A percentile compares a stretch with the other conserved stretches of the same genome.
Conservation (phyloP, 2,797 vertebrate genomes). For the Neomorphus geoffroyi region DNA sequence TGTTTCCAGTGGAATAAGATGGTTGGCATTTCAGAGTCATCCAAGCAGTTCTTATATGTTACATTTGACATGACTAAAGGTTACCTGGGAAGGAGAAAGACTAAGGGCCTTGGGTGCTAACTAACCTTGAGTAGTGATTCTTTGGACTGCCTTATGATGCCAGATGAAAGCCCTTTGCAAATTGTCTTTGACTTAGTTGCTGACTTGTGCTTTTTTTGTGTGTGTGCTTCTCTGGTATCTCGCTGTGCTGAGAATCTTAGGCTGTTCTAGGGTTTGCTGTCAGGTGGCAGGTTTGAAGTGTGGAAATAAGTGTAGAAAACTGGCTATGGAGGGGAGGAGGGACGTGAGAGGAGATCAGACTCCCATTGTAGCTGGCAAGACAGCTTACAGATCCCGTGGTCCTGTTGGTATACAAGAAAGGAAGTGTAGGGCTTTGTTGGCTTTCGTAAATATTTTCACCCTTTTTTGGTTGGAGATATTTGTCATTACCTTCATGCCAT, state of each 20-base stretch:
- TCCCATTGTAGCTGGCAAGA: background rate
- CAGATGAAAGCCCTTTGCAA: background rate
- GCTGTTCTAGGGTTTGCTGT: background rate
- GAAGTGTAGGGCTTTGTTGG: background rate
- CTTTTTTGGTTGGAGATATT: background rate
- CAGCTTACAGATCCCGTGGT: background rate
- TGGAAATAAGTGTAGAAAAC: background rate
- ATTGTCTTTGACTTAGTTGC: background rate
- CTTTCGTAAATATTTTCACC: background rate
- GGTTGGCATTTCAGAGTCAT: conserved; percentile 11
- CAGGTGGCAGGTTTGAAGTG: background rate
- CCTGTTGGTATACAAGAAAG: background rate
- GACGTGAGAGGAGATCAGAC: background rate
- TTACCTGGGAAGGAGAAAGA: background rate
- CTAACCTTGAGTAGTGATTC: background rate
- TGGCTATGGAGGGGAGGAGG: background rate
- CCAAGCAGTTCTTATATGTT: background rate
- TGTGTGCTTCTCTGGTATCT: background rate
- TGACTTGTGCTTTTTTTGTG: background rate
- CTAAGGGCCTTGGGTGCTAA: background rate
- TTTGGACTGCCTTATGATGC: background rate
- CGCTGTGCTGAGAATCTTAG: background rate
- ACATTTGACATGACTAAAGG: background rate
- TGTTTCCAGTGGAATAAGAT: background rate
- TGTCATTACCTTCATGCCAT: background rate